Evolutionary conservation across 2,888 invertebrate species (phyloP).

Genomic region (Eucera pruinosa): DNA sequence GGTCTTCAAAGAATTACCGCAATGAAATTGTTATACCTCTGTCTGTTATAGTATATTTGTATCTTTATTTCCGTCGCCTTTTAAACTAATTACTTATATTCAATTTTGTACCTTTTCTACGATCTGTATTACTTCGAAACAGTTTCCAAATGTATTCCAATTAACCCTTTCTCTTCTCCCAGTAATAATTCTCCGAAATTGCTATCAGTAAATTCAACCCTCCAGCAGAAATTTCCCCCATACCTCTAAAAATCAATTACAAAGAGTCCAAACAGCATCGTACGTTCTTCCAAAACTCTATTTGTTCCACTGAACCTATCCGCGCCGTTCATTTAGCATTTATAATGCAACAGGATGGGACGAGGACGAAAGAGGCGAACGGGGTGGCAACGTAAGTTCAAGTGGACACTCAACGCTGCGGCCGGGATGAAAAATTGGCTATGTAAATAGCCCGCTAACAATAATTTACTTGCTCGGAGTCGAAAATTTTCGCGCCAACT

Average conservation of each 20-base stretch:
- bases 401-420: slow-evolving; percentile 5
- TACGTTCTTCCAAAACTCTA: not conserved
- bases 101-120: too few species aligned
- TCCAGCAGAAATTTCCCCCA: not conserved
- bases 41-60: too few species aligned
- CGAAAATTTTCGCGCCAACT: slow-evolving; percentile 10
- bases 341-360: not conserved
- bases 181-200: not conserved
- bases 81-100: too few species aligned
- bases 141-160: not conserved
- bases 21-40: too few species aligned
- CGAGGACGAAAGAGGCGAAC: not conserved
- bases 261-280: not conserved
- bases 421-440: slow-evolving; percentile 32
- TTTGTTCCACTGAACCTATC: not conserved
- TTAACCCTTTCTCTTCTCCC: too few species aligned
- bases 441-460: slow-evolving; percentile 19
- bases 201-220: not conserved
- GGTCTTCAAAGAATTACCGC: too few species aligned
- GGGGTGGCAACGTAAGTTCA: slow-evolving; percentile 1
- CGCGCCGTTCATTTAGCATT: not conserved
- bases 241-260: not conserved
- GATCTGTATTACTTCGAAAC: too few species aligned
- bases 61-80: too few species aligned
- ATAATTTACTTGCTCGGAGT: slow-evolving; percentile 29